Percentiles rank a stretch among this genome's conserved stretches.
These are phyloP conservation scores for Embidobia sp. DNA, from an alignment of 2,888 invertebrate genomes.

Conservation along the genomic window DNA sequence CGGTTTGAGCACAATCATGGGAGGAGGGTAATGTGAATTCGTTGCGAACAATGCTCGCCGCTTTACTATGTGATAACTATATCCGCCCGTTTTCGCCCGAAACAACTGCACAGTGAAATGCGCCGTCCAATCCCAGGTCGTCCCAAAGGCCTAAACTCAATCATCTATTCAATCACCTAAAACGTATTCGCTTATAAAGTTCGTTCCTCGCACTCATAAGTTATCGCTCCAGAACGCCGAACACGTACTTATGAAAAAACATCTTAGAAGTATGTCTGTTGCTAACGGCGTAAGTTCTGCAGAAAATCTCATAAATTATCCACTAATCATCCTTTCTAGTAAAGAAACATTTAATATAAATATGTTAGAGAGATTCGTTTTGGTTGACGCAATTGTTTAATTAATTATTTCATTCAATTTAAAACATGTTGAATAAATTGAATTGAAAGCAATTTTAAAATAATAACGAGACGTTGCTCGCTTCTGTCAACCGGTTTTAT, in stretches of 20 bases:
- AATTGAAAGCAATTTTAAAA: no score
- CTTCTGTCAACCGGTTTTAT: no score
- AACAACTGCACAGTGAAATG: conserved; percentile 67
- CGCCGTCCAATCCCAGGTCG: conserved; percentile 75
- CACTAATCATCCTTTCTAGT: no score
- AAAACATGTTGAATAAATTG: no score
- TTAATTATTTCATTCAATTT: no score
- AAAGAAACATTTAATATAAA: no score
- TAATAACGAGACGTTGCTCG: no score
- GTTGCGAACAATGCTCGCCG: conserved; percentile 72
- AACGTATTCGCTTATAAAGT: conserved; percentile 51
- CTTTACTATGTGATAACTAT: conserved; percentile 79
- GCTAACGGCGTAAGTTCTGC: no score
- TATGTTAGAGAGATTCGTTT: no score
- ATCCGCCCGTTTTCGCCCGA: conserved; percentile 76
- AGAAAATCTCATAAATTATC: no score
- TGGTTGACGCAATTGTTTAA: no score
- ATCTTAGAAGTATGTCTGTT: conserved; percentile 28
- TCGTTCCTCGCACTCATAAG: conserved; percentile 43
- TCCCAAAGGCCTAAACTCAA: conserved; percentile 69
- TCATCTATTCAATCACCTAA: conserved; percentile 61
- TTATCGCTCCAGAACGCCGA: conserved; percentile 12
- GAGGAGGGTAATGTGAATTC: conserved; percentile 66
- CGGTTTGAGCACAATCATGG: conserved; percentile 48
- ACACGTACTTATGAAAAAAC: conserved; percentile 21